Base-by-base conservation (phyloP, 2,797 vertebrate genomes). In the Melanotaenia pygmaea region DNA sequence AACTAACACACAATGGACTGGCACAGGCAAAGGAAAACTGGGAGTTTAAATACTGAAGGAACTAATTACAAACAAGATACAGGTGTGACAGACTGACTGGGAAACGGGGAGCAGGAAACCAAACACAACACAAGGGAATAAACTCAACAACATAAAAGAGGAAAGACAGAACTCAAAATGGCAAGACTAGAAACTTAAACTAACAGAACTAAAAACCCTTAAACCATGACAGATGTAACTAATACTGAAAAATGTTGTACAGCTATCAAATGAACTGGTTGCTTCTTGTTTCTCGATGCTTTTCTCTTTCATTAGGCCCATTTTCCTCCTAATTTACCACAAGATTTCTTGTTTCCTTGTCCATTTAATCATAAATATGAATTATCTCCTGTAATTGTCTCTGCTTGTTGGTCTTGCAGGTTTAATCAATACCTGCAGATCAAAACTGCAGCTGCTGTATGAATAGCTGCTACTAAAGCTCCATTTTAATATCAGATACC, bases 311-410 rank as follows among this genome's bases (percentile, higher is more conserved):
- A 57, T 20, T n/a, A 22, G 16, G 3, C 38, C 56, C 1, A 45
- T 26, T 70, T 67, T 43, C 28, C 18, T 51, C 53, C 30, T 53
- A 24, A 58, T 53, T 45, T 70, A 18, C 9, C 47, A 28, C 32
- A 24, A 16, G 38, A 37, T 61, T 11, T 59, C 9, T 45, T 5
- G 5, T 72, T 61, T 61, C 5, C 24, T 22, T 34, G 11, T 40
- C 16, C 0, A 1, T 64, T 67, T 67, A 75, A 1, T 76, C 45
- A 67, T 22, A 53, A 76, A 65, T 61, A 80, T 37, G 37, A 58
- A 70, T 70, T 72, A 75, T 65, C 56, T 74, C 34, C 59, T 67
- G 62, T 76, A 64, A 73, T 79, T 11, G 38, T 67, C 59, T 59
- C 40, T 45, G 4, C 60, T 71, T 58, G 38, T 59, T 61, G 60